Percentiles rank a stretch among this genome's conserved stretches.
Conservation (phyloP, 1,140 invertebrate genomes). For the Rhopalosiphum maidis region DNA sequence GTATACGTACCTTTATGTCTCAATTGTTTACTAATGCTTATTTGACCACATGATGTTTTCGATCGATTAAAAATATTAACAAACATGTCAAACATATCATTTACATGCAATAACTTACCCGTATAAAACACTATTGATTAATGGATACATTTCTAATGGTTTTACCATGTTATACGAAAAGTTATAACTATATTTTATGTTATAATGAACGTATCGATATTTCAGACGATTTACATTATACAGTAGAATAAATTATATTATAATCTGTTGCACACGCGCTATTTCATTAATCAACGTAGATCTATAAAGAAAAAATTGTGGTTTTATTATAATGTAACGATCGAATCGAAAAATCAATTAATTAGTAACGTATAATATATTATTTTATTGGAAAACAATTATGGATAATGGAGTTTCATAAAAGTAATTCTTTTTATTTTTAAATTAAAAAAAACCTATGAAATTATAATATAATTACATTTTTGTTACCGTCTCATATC, state of each 20-base stretch:
- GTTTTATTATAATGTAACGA: background rate
- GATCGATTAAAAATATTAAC: constrained; percentile 32
- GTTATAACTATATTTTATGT: constrained; percentile 1
- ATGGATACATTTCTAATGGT: background rate
- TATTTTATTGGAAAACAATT: background rate
- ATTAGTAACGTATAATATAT: background rate
- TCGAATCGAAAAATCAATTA: constrained; percentile 7
- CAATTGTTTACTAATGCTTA: background rate
- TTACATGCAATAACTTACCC: constrained; percentile 18
- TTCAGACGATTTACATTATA: constrained; percentile 19
- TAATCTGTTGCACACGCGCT: background rate
- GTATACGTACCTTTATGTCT: background rate
- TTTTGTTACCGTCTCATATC: background rate
- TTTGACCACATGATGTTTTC: constrained; percentile 8
- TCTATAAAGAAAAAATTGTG: background rate
- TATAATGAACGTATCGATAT: constrained; percentile 15
- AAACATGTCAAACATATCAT: constrained; percentile 28
- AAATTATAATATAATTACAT: background rate
- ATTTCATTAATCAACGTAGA: constrained; percentile 37
- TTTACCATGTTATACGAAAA: constrained; percentile 6
- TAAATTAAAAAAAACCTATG: background rate
- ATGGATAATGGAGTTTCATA: background rate
- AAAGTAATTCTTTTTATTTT: background rate
- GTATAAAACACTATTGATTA: constrained; percentile 20
- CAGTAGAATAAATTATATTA: constrained; percentile 11